Evolutionary conservation across 2,888 invertebrate genomes (phyloP).

Genomic region (Argyresthia goedartella): DNA sequence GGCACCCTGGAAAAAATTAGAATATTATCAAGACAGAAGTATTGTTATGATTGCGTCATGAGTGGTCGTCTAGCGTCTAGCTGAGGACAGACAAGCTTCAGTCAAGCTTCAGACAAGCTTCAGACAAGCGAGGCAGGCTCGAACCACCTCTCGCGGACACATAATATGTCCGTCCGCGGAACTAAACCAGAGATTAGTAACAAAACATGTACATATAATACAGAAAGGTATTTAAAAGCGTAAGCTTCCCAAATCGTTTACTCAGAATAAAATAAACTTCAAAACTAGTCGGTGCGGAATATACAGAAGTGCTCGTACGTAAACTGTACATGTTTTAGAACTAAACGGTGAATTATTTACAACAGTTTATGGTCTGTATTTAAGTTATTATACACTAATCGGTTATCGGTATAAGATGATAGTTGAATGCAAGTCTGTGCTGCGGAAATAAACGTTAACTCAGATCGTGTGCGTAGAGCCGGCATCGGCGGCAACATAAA

Average conservation of each 20-base stretch:
- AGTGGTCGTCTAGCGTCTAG: conserved; percentile 10
- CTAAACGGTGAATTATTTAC: conserved; percentile 72
- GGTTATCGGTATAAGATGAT: conserved; percentile 54
- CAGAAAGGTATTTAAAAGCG: conserved; percentile 66
- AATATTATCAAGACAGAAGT: conserved; percentile 53
- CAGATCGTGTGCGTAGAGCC: conserved; percentile 64
- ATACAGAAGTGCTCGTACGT: conserved; percentile 70
- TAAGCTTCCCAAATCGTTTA: conserved; percentile 66
- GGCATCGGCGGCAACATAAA: conserved; percentile 76
- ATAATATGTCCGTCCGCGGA: conserved; percentile 28
- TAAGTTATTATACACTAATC: conserved; percentile 65
- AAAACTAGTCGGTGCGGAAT: conserved; percentile 69
- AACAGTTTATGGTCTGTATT: conserved; percentile 53
- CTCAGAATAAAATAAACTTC: conserved; percentile 62
- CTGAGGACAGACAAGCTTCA: conserved; percentile 38
- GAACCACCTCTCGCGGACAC: conserved; percentile 33
- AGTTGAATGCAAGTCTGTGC: conserved; percentile 69
- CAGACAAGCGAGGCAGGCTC: conserved; percentile 28
- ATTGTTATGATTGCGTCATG: too few relatives aligned
- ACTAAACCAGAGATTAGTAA: conserved; percentile 64
- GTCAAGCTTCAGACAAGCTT: conserved; percentile 44
- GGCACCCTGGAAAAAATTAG: conserved; percentile 68
- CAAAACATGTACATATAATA: conserved; percentile 71
- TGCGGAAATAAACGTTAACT: conserved; percentile 69
- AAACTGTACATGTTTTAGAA: conserved; percentile 74